Base-by-base conservation (phyloP, 2,888 invertebrate genomes). In the Leptopilina myrica region DNA sequence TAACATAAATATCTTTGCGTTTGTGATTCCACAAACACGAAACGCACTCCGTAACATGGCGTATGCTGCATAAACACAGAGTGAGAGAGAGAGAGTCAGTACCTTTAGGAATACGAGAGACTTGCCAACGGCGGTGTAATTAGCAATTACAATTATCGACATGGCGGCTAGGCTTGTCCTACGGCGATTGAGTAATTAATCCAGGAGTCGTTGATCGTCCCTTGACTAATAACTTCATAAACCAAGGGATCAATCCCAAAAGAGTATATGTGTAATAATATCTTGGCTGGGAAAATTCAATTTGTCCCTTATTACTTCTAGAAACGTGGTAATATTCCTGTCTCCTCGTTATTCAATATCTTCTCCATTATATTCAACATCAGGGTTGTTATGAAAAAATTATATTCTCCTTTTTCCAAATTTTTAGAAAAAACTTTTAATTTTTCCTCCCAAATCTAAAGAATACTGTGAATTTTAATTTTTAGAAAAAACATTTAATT, bases 111-210 rank as follows among this genome's bases (percentile, higher is more conserved):
- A 56, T 53, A 73, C 33, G 56, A 73, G 78, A 80, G 81, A 82
- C 82, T 81, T 81, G 82, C 64, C 75, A 81, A 56, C 33, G 82
- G 81, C 81, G 81, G 80, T 79, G 79, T 81, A 82, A 84, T 83
- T 82, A 82, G 83, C 79, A 82, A 83, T 84, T 84, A 81, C 80
- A 81, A 84, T 84, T 83, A 84, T 83, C 83, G 81, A 81, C 65
- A 76, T 80, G 73, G 79, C 78, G 73, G 75, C 76, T 69, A 79
- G 80, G 75, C 76, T 69, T 80, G 80, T 81, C 79, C 81, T 78
- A 82, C 78, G 64, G 81, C 78, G 64, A 78, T 76, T 64, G 56
- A 73, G 56, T 73, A 73, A 73, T 73, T 73, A 56, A 73, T 73
- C 53, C 73, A 73, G 56, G 56, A 73, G 73, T 73, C 56, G 73